phyloP scores from a whole-genome alignment of 2,888 invertebrate species.

The Melanostoma mellinum region DNA sequence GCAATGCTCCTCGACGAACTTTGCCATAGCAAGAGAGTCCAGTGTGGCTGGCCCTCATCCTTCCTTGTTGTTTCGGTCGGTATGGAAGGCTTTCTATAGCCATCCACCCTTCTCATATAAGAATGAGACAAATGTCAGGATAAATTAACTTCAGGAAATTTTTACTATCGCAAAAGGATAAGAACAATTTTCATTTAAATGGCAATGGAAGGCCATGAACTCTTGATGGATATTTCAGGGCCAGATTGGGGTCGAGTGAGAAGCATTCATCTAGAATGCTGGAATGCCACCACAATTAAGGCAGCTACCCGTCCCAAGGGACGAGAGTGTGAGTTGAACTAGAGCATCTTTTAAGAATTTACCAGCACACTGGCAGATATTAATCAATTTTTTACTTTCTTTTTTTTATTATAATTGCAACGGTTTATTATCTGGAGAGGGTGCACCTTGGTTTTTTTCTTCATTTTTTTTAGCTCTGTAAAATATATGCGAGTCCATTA shows the following conservation, averaged over 20 bases:
- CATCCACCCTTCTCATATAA: conserved; percentile 44
- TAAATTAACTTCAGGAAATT: conserved; percentile 72
- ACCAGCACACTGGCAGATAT: conserved; percentile 60
- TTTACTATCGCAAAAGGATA: conserved; percentile 71
- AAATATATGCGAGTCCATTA: conserved; percentile 64
- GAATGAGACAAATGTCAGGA: conserved; percentile 68
- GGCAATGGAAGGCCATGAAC: conserved; percentile 22
- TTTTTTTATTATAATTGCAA: conserved; percentile 66
- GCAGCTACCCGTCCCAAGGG: not conserved
- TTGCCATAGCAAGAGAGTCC: conserved; percentile 18
- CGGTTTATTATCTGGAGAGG: conserved; percentile 62
- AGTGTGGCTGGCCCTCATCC: not conserved
- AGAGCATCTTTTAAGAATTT: conserved; percentile 52
- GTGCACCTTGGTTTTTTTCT: not conserved
- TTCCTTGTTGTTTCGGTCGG: not conserved
- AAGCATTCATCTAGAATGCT: conserved; percentile 35
- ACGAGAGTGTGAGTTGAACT: not conserved
- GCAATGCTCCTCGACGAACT: conserved; percentile 41
- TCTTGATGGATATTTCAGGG: conserved; percentile 50
- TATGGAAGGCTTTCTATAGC: not conserved
- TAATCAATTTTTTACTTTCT: conserved; percentile 63
- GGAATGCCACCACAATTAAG: conserved; percentile 60
- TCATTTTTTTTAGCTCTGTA: not conserved
- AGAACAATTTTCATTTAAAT: conserved; percentile 58
- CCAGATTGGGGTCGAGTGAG: conserved; percentile 43